phyloP scores from a whole-genome alignment of 2,797 vertebrate genomes.

The Odontamblyopus lacepedii region DNA sequence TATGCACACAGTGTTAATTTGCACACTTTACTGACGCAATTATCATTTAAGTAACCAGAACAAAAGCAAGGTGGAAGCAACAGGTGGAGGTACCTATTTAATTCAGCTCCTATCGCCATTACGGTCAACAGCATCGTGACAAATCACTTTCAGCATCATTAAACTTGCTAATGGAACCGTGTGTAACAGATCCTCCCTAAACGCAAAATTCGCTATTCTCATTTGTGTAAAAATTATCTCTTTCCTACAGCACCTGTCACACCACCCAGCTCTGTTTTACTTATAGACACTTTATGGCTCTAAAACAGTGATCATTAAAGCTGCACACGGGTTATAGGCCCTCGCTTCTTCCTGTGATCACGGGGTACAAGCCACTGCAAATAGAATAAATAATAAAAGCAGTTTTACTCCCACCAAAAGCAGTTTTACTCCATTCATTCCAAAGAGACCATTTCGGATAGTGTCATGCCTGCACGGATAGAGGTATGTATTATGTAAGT shows the following conservation, averaged over 20 bases:
- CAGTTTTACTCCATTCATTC: too few relatives aligned
- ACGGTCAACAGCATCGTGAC: slow-evolving; percentile 56
- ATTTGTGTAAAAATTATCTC: slow-evolving; percentile 12
- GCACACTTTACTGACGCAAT: slow-evolving; percentile 28
- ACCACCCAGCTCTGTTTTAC: slow-evolving; percentile 7
- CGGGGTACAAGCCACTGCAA: too few relatives aligned
- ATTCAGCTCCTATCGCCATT: slow-evolving; percentile 57
- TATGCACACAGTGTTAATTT: slow-evolving; percentile 26
- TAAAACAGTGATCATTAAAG: too few relatives aligned
- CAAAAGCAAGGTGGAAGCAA: slow-evolving; percentile 18
- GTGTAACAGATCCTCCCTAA: slow-evolving; percentile 61
- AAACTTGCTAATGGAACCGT: slow-evolving; percentile 70
- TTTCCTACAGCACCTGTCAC: slow-evolving; percentile 1
- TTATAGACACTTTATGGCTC: too few relatives aligned
- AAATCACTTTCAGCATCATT: slow-evolving; percentile 71
- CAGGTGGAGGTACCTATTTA: slow-evolving; percentile 41
- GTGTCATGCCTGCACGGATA: too few relatives aligned
- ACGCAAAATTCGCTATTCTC: slow-evolving; percentile 37
- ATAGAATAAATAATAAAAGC: too few relatives aligned
- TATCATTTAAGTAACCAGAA: slow-evolving; percentile 29
- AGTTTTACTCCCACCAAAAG: too few relatives aligned
- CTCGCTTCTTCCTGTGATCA: too few relatives aligned
- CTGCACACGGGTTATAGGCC: too few relatives aligned
- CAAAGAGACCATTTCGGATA: too few relatives aligned
- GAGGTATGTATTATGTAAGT: too few relatives aligned